Evolutionary conservation across 2,888 invertebrate species (phyloP).

Genomic region (Gonocerus acuteangulatus): DNA sequence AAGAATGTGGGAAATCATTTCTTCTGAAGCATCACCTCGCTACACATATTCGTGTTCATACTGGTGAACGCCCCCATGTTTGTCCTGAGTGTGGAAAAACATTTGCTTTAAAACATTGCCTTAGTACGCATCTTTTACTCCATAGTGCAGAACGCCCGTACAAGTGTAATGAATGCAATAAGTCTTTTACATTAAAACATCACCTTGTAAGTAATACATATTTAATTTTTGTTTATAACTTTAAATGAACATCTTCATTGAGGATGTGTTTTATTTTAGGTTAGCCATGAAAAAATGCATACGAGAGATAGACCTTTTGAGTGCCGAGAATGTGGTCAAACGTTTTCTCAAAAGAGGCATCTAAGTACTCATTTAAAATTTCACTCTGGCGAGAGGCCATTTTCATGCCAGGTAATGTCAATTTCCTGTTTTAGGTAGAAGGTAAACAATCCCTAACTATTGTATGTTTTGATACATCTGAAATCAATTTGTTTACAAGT

Average conservation of each 20-base stretch:
- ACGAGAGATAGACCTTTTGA: conserved; percentile 74
- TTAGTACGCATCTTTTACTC: conserved; percentile 68
- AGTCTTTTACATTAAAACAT: conserved; percentile 77
- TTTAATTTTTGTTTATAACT: background rate
- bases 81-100: conserved; percentile 42
- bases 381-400: conserved; percentile 76
- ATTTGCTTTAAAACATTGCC: conserved; percentile 42
- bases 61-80: conserved; percentile 44
- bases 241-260: background rate
- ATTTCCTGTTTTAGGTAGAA: background rate
- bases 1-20: conserved; percentile 41
- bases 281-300: conserved; percentile 73
- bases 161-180: conserved; percentile 76
- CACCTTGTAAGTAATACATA: conserved; percentile 49
- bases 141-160: conserved; percentile 76
- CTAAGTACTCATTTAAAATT: conserved; percentile 78
- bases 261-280: conserved; percentile 41
- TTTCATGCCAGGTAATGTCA: conserved; percentile 59
- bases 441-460: too few relatives aligned
- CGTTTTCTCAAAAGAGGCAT: conserved; percentile 73
- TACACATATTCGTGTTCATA: conserved; percentile 73
- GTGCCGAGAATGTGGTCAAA: conserved; percentile 72
- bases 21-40: conserved; percentile 46
- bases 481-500: too few relatives aligned
- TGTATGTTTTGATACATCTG: too few relatives aligned